Percentiles rank a stretch among this genome's conserved stretches.
These are phyloP conservation scores for Drosophila azteca DNA, from an alignment of 1,140 invertebrate genomes.

Conservation along the genomic window DNA sequence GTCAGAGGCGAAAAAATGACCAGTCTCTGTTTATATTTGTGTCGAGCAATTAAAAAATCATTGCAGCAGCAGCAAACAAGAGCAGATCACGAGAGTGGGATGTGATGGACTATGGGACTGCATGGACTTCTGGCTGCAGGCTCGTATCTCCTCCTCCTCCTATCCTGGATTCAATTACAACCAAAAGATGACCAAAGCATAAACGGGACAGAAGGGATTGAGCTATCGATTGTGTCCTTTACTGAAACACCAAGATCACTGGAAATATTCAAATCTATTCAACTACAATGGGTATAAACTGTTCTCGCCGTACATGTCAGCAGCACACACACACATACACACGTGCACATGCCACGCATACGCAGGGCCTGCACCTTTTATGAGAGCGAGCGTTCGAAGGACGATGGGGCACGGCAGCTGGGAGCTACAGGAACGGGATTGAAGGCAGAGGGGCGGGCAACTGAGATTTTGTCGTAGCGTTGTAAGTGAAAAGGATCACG, in stretches of 20 bases:
- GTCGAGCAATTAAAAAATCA: slow-evolving; percentile 61
- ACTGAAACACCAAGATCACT: no score
- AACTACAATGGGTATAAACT: slow-evolving; percentile 35
- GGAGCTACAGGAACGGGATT: background rate
- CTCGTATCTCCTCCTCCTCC: no score
- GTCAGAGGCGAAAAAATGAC: slow-evolving; percentile 29
- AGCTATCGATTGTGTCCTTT: no score
- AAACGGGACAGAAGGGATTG: no score
- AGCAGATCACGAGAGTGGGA: background rate
- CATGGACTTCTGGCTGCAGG: no score
- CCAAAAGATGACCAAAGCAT: no score
- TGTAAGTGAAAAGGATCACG: slow-evolving; percentile 61
- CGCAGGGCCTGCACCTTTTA: slow-evolving; percentile 41
- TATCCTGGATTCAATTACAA: no score
- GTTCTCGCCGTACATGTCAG: slow-evolving; percentile 38
- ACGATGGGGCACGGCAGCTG: background rate
- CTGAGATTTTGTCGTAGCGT: slow-evolving; percentile 53
- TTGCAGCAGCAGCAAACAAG: slow-evolving; percentile 47
- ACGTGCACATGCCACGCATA: slow-evolving; percentile 31
- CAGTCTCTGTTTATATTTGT: slow-evolving; percentile 55
- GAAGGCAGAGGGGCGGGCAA: slow-evolving; percentile 21
- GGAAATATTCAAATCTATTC: background rate
- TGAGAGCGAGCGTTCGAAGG: slow-evolving; percentile 4
- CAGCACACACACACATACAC: slow-evolving; percentile 30
- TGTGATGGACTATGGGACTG: slow-evolving; percentile 7